Evolutionary conservation across 2,797 vertebrate species (phyloP), one percentile per base, ranked within the genome.

Genomic region (Eutrigla gurnardus): DNA sequence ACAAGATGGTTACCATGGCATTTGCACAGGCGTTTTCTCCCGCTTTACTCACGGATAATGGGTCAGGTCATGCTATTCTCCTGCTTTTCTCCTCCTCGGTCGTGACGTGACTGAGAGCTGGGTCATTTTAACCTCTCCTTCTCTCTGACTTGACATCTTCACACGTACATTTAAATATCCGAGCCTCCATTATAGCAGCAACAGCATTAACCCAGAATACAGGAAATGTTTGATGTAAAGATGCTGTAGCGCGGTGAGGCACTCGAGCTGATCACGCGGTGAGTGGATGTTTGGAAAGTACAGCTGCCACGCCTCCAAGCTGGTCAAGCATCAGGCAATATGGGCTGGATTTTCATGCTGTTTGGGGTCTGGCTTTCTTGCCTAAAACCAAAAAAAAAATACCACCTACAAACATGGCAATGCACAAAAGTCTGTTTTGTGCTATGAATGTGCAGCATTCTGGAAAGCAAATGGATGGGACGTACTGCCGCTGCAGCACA

Each of bases 61-160:
- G 89, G 87, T 88, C 87, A 86, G 90, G 86, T 90, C 90, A 88
- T 86, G 78, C 82, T 82, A 88, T 81, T 88, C 84, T 86, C 65
- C 69, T 79, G 85, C 68, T 85, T 84, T 65, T 82, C 77, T 83
- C 65, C 64, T 79, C 63, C 63, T 57, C 73, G 70, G 66, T 80
- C 25, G 72, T 84, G 83, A 87, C 61, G 65, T 70, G 81, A 84
- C 80, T 82, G 70, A 82, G 76, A 80, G 82, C 80, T 74, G 85
- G 89, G 91, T 88, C 85, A 87, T 86, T 87, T 88, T 86, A 91
- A 92, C 91, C 88, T 91, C 69, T 50, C 63, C 68, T 75, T 75
- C 25, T 70, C 71, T 86, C 77, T 75, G 65, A 87, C 79, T 84
- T 67, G 65, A 86, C 83, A 81, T 84, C 88, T 89, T 89, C 81